Evolutionary conservation across 64 coral and sea anemone species (phyloP).

Genomic region (Pachyseris speciosa): DNA sequence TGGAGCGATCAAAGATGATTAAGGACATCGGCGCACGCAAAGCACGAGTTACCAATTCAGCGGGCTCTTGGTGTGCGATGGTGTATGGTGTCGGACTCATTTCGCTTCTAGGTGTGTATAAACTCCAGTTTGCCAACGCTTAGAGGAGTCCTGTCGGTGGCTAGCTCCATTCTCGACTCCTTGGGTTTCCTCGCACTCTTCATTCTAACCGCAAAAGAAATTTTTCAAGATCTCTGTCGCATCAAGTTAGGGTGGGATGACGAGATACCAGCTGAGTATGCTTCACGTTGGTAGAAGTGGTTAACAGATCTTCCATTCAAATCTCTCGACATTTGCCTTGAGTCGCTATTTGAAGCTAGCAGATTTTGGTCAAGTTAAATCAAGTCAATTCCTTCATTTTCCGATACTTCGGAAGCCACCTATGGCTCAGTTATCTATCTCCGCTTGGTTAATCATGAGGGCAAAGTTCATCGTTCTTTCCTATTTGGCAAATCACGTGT

Average conservation of each 20-base stretch:
- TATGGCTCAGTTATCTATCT: slow-evolving; percentile 68
- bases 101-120: slow-evolving; percentile 43
- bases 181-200: slow-evolving; percentile 58
- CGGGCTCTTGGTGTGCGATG: slow-evolving; percentile 65
- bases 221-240: slow-evolving; percentile 69
- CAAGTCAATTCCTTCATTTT: slow-evolving; percentile 70
- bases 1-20: slow-evolving; percentile 27
- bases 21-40: slow-evolving; percentile 34
- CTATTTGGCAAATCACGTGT: slow-evolving; percentile 58
- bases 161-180: slow-evolving; percentile 54
- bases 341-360: slow-evolving; percentile 40
- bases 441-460: slow-evolving; percentile 51
- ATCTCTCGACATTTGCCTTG: slow-evolving; percentile 49
- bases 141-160: slow-evolving; percentile 35
- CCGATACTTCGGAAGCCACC: slow-evolving; percentile 57
- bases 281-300: slow-evolving; percentile 62
- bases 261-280: slow-evolving; percentile 50
- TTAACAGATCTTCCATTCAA: slow-evolving; percentile 42
- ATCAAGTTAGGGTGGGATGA: slow-evolving; percentile 68
- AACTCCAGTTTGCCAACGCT: slow-evolving; percentile 28
- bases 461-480: slow-evolving; percentile 64
- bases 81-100: slow-evolving; percentile 19
- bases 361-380: slow-evolving; percentile 7
- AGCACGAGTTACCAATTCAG: slow-evolving; percentile 46
- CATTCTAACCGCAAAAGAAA: slow-evolving; percentile 43